A percentile compares a stretch with the other conserved stretches of the same genome.
Conservation (phyloP, 1,140 invertebrate genomes). For the Drosophila pandora region DNA sequence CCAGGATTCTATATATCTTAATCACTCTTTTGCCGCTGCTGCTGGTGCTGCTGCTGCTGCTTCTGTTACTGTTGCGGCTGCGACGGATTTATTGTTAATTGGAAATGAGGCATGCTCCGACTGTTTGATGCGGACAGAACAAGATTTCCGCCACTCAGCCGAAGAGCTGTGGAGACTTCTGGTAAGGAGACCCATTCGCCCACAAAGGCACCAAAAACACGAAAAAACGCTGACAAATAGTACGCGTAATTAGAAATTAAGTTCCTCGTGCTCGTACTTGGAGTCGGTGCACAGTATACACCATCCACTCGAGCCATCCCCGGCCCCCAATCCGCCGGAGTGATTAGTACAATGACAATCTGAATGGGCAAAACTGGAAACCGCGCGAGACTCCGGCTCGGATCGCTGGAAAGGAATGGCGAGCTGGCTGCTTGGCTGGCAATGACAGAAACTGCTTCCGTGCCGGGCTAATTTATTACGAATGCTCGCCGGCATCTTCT, state of each 20-base stretch:
- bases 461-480: constrained; percentile 58
- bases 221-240: constrained; percentile 76
- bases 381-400: constrained; percentile 31
- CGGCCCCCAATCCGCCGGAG: constrained; percentile 18
- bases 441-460: constrained; percentile 60
- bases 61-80: constrained; percentile 30
- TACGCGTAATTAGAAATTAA: constrained; percentile 81
- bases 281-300: background rate
- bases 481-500: constrained; percentile 43
- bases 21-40: constrained; percentile 13
- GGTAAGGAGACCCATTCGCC: background rate
- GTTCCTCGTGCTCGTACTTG: constrained; percentile 45
- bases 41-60: constrained; percentile 53
- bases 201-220: constrained; percentile 25
- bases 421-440: constrained; percentile 24
- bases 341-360: constrained; percentile 63
- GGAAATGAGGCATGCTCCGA: constrained; percentile 78
- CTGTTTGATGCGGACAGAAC: constrained; percentile 74
- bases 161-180: constrained; percentile 4
- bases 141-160: constrained; percentile 74
- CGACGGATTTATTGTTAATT: constrained; percentile 80
- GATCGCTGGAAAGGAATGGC: constrained; percentile 14
- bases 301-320: background rate
- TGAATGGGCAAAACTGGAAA: constrained; percentile 51
- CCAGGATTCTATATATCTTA: constrained; percentile 31